Base-by-base conservation (phyloP, 2,797 vertebrate species). In the Poecilia velifera region DNA sequence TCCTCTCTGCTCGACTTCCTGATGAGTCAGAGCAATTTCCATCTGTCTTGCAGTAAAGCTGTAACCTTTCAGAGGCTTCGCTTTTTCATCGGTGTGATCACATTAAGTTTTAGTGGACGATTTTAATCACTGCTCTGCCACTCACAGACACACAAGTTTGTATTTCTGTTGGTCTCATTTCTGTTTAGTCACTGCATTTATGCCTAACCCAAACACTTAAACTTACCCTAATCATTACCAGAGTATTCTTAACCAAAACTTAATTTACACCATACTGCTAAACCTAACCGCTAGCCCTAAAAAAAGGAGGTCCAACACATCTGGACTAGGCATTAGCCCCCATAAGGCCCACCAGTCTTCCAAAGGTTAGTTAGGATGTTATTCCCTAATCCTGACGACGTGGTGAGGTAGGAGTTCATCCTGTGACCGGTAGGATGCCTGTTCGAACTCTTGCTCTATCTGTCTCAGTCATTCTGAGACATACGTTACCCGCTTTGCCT, bases 21-120 rank as follows among this genome's bases (percentile, higher is more conserved):
- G 64, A 18, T 53, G 66, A 68, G 25, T n/a, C 6, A 64, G 0
- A 55, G 39, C 43, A 43, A 7, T 72, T 47, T 43, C 72, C 62
- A 68, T 43, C 31, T 57, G 73, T 2, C 4, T 76, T 46, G 45
- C 36, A 45, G 59, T 62, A 1, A 75, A 25, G 34, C 28, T 31
- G 13, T 71, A 77, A 76, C 16, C 18, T 5, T 43, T n/a, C 3
- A 49, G 73, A 81, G 68, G 74, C 84, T 86, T 79, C 0, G 0
- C 31, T 83, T 81, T 46, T 79, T n/a, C 76, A 36, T 36, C 75
- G 68, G 45, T 76, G 70, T 16, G 76, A 80, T 28, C 59, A 78
- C 73, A 45, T 74, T 55, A n/a, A 9, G 72, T 39, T 59, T 83
- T 76, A 3, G 20, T 74, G 77, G 68, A 34, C 46, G 5, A 51